Evolutionary conservation across 2,797 vertebrate species (phyloP), one percentile per base, ranked within the genome.

Genomic region (Menidia menidia): DNA sequence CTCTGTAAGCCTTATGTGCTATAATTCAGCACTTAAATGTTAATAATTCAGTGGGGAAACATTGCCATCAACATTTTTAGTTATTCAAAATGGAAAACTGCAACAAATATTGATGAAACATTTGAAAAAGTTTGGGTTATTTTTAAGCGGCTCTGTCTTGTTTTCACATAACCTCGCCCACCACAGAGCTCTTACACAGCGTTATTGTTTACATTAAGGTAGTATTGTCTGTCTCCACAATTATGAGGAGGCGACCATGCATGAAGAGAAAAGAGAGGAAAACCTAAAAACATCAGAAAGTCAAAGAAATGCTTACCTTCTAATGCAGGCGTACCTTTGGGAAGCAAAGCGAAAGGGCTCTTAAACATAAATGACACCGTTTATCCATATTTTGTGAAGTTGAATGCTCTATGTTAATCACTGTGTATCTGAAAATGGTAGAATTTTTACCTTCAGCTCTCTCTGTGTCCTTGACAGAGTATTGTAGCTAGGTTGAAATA

Each of bases 391-490:
- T 35, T 63, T 8, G 14, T n/a, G 48, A 31, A 41, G 15, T 9
- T 42, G 32, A 57, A 62, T 4, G 13, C 30, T 51, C 52, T 42
- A 75, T 68, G 41, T 18, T 59, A 44, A 32, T 14, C 8, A 3
- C 18, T 19, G 33, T n/a, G 33, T 60, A 25, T 25, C 6, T 65
- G 51, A 55, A 60, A 74, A 63, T 25, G 13, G 12, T 42, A 47
- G 6, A 53, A 60, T n/a, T 35, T 47, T 68, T 11, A 4, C n/a
- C 12, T 39, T 60, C 41, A 69, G n/a, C 63, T 80, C 61, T 79
- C 55, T 71, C 51, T 64, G 51, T 77, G 66, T 76, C 75, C 68
- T 84, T 82, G 76, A 81, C 68, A 71, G 72, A 76, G 45, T 81
- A 76, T 51, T 82, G 60, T 78, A 75, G 73, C 71, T 69, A 70